Base-by-base conservation (phyloP, 2,888 invertebrate genomes). In the Eupithecia subumbrata region DNA sequence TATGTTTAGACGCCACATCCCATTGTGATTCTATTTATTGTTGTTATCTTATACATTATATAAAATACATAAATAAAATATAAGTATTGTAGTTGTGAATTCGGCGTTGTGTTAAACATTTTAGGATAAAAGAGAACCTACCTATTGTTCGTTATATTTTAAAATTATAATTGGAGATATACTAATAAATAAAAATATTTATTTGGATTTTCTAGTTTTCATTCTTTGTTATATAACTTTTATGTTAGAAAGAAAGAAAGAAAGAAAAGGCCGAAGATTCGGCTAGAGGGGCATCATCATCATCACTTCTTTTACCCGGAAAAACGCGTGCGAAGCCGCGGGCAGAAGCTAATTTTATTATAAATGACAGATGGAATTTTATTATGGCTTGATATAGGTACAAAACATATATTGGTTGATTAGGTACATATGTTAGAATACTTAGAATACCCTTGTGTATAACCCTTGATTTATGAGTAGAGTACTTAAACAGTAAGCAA, bases 121-220 rank as follows among this genome's bases (percentile, higher is more conserved):
- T 84, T 90, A 90, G 88, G 82, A 82, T 88, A 67, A 73, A 76
- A 72, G 76, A 79, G 73, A 80, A 68, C 40, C 88, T 89, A 74
- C 72, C 76, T 74, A 91, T 89, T 91, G 91, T 88, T 91, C 89
- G 92, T 92, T 94, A 93, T 92, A 92, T 92, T 92, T 93, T 90
- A 90, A 93, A 88, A 89, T 88, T 92, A 91, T 91, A 93, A 92
- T 90, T 91, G 87, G 88, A 92, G 89, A 91, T 91, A 60, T 60
- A 60, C 22, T 89, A 90, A 88, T 88, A 71, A 76, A 76, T 72
- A 89, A 75, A 78, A 73, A 73, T 74, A 76, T 90, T 90, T 90
- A 82, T 89, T 89, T 89, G 89, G 78, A 71, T 5, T 43, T 70
- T 22, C 43, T 68, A 76, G 80, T 84, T 86, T 85, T 80, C 12